Conservation (phyloP, 2,113 vertebrate genomes). For the Sinocyclocheilus rhinocerous region DNA sequence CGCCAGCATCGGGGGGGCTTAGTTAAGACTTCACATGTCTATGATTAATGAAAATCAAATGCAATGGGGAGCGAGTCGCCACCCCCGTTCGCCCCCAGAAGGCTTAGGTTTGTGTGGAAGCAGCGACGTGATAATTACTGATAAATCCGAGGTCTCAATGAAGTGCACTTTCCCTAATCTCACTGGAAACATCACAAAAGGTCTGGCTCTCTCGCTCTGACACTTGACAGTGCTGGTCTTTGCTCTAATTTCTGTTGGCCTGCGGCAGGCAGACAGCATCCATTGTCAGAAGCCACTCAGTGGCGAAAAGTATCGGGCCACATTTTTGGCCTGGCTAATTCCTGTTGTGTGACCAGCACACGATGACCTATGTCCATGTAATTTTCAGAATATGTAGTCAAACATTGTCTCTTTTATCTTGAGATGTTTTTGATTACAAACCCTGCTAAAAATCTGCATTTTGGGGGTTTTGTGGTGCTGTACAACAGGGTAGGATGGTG, state of each 20-base stretch:
- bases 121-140: constrained; percentile 49
- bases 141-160: constrained; percentile 50
- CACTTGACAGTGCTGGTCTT: constrained; percentile 43
- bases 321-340: constrained; percentile 35
- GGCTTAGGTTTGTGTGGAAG: constrained; percentile 47
- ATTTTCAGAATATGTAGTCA: constrained; percentile 33
- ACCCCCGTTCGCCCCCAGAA: constrained; percentile 17
- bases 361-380: constrained; percentile 4
- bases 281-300: constrained; percentile 46
- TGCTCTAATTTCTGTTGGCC: constrained; percentile 50
- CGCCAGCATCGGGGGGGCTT: constrained; percentile 23
- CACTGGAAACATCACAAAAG: constrained; percentile 47
- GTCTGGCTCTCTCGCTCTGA: constrained; percentile 42
- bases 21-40: constrained; percentile 52
- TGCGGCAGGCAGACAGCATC: constrained; percentile 43
- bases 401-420: neutral
- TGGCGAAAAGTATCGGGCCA: constrained; percentile 38
- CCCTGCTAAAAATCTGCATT: neutral
- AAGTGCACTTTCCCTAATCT: constrained; percentile 49
- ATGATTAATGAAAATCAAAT: constrained; percentile 54
- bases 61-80: constrained; percentile 3
- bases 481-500: neutral
- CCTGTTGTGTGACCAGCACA: constrained; percentile 21
- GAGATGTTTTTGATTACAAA: neutral
- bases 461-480: neutral